Evolutionary conservation across 2,888 invertebrate genomes (phyloP), one percentile per base, ranked within the genome.

Genomic region (Gymnoscelis rufifasciata): DNA sequence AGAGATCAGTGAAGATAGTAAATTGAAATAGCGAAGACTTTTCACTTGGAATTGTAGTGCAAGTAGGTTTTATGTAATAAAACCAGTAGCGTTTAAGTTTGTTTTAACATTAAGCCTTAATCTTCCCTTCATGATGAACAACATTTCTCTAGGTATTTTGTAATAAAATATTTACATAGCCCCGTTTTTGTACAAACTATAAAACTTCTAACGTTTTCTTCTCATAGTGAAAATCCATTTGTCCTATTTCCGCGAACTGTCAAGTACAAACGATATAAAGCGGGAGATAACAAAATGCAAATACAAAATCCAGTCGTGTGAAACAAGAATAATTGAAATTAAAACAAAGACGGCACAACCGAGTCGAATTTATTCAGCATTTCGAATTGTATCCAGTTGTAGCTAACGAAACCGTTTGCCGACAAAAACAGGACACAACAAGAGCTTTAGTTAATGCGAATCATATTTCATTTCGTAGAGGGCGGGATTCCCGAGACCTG

Each of bases 401-500:
- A 69, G 64, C 64, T 64, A 33, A 60, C 66, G 63, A 71, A 77
- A 74, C 64, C 64, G 62, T 73, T 66, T 54, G 62, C 62, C 65
- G 76, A 75, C 74, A 79, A 81, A 81, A 81, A 78, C 76, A 72
- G 69, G 63, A 75, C 74, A 76, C 70, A 78, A 76, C 77, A 71
- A 74, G 80, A 73, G 79, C 73, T 80, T 78, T 71, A 68, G 68
- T 74, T 78, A 82, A 83, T 81, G 79, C 68, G 76, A 67, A 73
- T 81, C 80, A 81, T 83, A 82, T 81, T 81, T 83, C 82, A 82
- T 75, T 74, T 68, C 61, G 59, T 59, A 63, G 68, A 68, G 71
- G 69, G 66, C 62, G 74, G 74, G 68, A 74, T 74, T 74, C 74
- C 74, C 72, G 70, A 71, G 73, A 65, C 68, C 68, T 64, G 59